Evolutionary conservation across 2,888 invertebrate species (phyloP).

Genomic region (Oxytorus armatus): DNA sequence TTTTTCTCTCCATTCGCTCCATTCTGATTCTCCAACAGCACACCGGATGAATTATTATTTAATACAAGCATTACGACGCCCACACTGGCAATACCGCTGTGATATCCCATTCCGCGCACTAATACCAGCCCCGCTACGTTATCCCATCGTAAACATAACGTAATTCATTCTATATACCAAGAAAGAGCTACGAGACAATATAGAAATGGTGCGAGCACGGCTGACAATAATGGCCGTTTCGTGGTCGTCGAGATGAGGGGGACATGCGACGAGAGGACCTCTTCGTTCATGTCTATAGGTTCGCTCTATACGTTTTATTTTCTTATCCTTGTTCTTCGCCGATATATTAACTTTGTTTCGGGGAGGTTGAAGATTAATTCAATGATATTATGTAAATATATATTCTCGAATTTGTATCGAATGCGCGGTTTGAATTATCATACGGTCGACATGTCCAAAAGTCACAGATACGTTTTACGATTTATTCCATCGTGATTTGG

Average conservation of each 20-base stretch:
- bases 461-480: too few relatives aligned
- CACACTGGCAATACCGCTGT: conserved; percentile 50
- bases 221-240: conserved; percentile 66
- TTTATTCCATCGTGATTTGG: too few relatives aligned
- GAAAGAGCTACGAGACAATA: conserved; percentile 56
- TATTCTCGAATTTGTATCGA: neutral
- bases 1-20: conserved; percentile 46
- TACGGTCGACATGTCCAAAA: too few relatives aligned
- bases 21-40: conserved; percentile 42
- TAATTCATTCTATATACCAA: conserved; percentile 70
- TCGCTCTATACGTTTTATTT: neutral
- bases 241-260: conserved; percentile 50
- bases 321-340: conserved; percentile 24
- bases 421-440: too few relatives aligned
- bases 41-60: conserved; percentile 72
- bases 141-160: conserved; percentile 72
- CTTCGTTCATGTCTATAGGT: conserved; percentile 39
- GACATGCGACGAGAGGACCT: conserved; percentile 48
- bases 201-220: conserved; percentile 52
- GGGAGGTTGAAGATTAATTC: neutral
- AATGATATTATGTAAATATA: neutral
- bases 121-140: conserved; percentile 55
- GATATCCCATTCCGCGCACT: conserved; percentile 37
- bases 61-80: conserved; percentile 69
- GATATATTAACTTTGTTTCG: neutral